Evolutionary conservation across 2,888 invertebrate genomes (phyloP).

Genomic region (Cephus spinipes): DNA sequence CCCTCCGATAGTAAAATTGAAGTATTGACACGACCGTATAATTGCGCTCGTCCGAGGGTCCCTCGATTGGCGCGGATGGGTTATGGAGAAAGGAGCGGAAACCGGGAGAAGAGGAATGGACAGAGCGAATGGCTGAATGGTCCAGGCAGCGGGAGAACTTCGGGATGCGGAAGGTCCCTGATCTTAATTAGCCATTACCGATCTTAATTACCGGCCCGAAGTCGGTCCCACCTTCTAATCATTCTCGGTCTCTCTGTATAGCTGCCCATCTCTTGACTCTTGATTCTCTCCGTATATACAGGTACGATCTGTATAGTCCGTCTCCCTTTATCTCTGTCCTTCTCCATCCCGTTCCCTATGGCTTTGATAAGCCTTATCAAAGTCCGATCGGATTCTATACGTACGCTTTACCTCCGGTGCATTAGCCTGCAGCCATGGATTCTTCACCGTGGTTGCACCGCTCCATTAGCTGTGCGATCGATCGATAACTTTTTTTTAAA

Average conservation of each 20-base stretch:
- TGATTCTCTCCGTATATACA: slow-evolving; percentile 14
- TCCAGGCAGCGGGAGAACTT: background rate
- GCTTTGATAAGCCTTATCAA: background rate
- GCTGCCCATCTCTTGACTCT: background rate
- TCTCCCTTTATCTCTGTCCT: slow-evolving; percentile 17
- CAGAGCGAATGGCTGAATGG: background rate
- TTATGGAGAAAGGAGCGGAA: background rate
- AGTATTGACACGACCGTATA: background rate
- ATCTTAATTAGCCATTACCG: background rate
- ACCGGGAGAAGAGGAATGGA: background rate
- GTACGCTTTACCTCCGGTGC: background rate
- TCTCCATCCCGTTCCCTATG: slow-evolving; percentile 2
- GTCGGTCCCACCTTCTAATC: background rate
- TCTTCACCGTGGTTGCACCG: background rate
- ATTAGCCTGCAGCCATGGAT: background rate
- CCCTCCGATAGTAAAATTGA: background rate
- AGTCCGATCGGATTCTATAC: background rate
- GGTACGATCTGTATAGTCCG: slow-evolving; percentile 1
- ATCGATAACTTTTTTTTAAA: background rate
- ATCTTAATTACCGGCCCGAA: background rate
- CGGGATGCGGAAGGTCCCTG: background rate
- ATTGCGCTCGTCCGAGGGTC: background rate
- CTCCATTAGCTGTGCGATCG: background rate
- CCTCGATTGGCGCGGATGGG: background rate
- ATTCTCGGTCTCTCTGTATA: background rate